A percentile compares a stretch with the other conserved stretches of the same genome.
Evolutionary conservation across 2,888 invertebrate genomes (phyloP).

Genomic region (Sipunculus nudus): DNA sequence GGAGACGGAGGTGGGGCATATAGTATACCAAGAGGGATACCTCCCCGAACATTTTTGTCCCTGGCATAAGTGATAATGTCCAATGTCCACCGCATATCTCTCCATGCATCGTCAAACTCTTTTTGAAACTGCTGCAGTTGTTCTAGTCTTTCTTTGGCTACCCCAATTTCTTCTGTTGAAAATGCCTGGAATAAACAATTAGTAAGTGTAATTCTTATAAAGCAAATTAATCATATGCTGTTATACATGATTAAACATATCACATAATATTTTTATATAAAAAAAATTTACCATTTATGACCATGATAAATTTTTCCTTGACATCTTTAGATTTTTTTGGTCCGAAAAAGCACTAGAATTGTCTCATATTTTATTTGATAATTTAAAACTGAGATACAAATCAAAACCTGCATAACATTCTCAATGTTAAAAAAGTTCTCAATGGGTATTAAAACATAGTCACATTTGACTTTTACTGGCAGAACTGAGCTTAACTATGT

Average conservation of each 20-base stretch:
- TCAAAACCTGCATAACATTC: no score
- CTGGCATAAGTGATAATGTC: slow-evolving; percentile 94
- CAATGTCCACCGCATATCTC: slow-evolving; percentile 93
- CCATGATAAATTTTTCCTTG: no score
- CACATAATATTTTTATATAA: no score
- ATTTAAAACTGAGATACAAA: no score
- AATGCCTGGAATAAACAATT: slow-evolving; percentile 74
- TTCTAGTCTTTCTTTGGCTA: slow-evolving; percentile 84
- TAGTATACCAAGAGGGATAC: slow-evolving; percentile 63
- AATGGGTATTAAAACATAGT: no score
- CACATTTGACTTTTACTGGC: no score
- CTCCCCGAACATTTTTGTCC: slow-evolving; percentile 72
- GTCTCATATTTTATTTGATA: no score
- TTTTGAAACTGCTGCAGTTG: slow-evolving; percentile 86
- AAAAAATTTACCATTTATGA: no score
- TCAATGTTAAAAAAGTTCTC: no score
- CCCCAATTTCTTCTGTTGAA: slow-evolving; percentile 85
- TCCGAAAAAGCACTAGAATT: no score
- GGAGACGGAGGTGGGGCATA: slow-evolving; percentile 37
- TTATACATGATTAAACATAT: not conserved
- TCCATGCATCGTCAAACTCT: slow-evolving; percentile 90
- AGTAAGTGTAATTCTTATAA: not conserved
- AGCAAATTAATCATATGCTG: slow-evolving; percentile 12
- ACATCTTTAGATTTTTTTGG: no score
- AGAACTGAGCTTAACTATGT: no score